phyloP scores from a whole-genome alignment of 2,113 vertebrate genomes.

The Shinisaurus crocodilurus region DNA sequence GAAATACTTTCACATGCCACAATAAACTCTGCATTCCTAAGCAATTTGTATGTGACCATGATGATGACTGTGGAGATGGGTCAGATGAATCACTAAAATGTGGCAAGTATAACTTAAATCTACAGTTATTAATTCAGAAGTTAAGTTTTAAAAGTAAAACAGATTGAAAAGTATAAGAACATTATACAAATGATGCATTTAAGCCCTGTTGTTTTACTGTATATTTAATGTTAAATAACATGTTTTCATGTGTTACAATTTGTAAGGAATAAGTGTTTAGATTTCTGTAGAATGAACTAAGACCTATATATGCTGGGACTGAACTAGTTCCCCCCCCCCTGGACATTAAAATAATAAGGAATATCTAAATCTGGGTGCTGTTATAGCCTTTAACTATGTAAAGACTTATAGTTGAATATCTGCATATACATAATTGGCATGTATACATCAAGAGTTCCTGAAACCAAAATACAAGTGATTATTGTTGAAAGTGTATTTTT shows the following conservation, averaged over 20 bases:
- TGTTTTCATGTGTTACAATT: not conserved
- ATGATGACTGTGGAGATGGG: constrained; percentile 95
- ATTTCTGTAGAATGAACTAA: not conserved
- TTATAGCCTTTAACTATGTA: not conserved
- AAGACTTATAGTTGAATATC: not conserved
- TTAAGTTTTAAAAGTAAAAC: not conserved
- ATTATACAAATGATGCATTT: not conserved
- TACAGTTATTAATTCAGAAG: constrained; percentile 17
- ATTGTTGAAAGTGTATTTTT: not conserved
- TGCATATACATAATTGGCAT: not conserved
- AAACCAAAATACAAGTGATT: not conserved
- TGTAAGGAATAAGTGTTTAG: not conserved
- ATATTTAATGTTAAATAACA: not conserved
- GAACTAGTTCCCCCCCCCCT: no score
- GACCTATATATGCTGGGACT: not conserved
- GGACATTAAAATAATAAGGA: not conserved
- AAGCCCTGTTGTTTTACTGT: not conserved
- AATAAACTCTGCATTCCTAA: constrained; percentile 94
- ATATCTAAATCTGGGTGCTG: not conserved
- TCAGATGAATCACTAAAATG: constrained; percentile 95
- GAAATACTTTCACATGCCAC: constrained; percentile 91
- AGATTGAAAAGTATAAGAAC: not conserved
- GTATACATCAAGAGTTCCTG: not conserved
- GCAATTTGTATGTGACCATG: constrained; percentile 94
- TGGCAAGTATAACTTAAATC: constrained; percentile 80